phyloP scores from a whole-genome alignment of 92 coral and sea anemone species.

The Palythoa caribaeorum region DNA sequence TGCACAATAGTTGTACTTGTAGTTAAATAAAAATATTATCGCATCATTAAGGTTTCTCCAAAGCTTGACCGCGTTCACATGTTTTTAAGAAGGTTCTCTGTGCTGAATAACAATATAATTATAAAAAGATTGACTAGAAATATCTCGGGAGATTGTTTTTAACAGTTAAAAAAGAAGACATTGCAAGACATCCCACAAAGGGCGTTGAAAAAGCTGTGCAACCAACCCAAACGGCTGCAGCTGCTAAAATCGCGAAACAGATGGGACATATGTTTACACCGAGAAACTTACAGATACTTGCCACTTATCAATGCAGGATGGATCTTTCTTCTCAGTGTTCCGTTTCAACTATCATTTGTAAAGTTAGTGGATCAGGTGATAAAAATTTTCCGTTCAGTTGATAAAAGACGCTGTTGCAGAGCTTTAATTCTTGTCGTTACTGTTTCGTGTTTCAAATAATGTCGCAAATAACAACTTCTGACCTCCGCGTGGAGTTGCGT shows the following conservation, averaged over 20 bases:
- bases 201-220: neutral
- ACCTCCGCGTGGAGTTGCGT: conserved; percentile 32
- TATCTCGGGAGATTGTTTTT: neutral
- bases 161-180: neutral
- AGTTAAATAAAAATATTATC: neutral
- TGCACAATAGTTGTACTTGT: neutral
- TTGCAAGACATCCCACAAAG: neutral
- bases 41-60: neutral
- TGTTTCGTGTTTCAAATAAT: conserved; percentile 15
- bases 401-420: neutral
- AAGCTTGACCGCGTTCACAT: neutral
- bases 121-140: neutral
- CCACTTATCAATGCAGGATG: neutral
- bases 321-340: neutral
- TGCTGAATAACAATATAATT: neutral
- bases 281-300: conserved; percentile 7
- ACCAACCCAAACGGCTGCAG: neutral
- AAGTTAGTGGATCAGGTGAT: neutral
- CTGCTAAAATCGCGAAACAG: conserved; percentile 9
- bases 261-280: neutral
- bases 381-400: neutral
- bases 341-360: neutral
- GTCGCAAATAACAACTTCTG: neutral
- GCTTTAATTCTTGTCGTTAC: neutral
- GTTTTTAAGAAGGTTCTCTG: neutral